A percentile compares a stretch with the other conserved stretches of the same genome.
These are phyloP conservation scores for Procambarus clarkii DNA, from an alignment of 1,140 invertebrate species.

Conservation along the genomic window DNA sequence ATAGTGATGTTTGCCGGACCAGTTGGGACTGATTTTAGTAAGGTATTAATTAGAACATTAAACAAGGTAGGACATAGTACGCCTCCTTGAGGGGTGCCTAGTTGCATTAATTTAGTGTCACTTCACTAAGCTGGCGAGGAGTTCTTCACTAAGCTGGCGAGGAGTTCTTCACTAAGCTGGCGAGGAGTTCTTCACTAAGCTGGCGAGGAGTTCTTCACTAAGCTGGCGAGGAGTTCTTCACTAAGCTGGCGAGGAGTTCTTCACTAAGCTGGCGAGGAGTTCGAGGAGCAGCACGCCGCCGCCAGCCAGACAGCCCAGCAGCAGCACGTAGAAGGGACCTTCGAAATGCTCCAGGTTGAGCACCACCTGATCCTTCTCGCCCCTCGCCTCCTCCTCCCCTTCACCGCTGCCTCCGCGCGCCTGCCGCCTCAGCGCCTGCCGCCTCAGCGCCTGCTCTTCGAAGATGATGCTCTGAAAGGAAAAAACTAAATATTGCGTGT, in stretches of 20 bases:
- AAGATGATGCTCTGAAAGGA: constrained; percentile 49
- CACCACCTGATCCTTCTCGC: constrained; percentile 13
- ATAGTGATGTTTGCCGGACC: too few species aligned
- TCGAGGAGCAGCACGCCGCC: constrained; percentile 35
- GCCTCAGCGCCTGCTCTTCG: constrained; percentile 46
- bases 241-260: too few species aligned
- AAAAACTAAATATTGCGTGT: neutral
- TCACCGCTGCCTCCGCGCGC: neutral
- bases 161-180: too few species aligned
- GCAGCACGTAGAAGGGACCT: constrained; percentile 62
- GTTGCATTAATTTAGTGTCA: too few species aligned
- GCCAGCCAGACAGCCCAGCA: constrained; percentile 56
- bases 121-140: too few species aligned
- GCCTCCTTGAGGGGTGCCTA: too few species aligned
- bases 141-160: too few species aligned
- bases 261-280: neutral
- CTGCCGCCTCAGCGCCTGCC: neutral
- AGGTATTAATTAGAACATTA: too few species aligned
- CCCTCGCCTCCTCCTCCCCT: neutral
- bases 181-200: neutral
- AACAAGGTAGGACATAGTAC: too few species aligned
- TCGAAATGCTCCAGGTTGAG: constrained; percentile 64
- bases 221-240: too few species aligned
- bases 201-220: too few species aligned
- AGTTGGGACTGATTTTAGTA: too few species aligned